phyloP scores from a whole-genome alignment of 2,113 vertebrate species.

The Heptranchias perlo region DNA sequence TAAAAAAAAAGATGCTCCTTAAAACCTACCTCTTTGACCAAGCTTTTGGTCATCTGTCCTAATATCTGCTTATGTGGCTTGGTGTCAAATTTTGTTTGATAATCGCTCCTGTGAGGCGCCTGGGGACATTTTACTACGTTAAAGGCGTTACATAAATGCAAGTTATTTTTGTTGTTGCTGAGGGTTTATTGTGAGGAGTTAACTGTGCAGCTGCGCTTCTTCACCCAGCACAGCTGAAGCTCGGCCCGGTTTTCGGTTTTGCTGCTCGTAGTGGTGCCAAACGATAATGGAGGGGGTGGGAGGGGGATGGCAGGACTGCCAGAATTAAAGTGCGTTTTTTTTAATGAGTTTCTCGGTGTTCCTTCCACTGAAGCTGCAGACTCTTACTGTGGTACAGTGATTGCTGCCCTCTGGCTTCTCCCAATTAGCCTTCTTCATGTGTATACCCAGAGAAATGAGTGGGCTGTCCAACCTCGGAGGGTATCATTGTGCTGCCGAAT shows the following conservation, averaged over 20 bases:
- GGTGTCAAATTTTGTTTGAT: too few species aligned
- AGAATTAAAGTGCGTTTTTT: neutral
- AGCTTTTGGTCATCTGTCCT: too few species aligned
- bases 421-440: neutral
- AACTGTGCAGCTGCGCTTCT: neutral
- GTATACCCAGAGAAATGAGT: neutral
- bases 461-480: neutral
- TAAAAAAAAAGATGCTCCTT: too few species aligned
- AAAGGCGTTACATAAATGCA: too few species aligned
- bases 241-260: neutral
- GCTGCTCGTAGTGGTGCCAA: neutral
- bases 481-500: neutral
- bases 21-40: too few species aligned
- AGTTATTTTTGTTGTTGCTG: too few species aligned
- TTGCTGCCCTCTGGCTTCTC: neutral
- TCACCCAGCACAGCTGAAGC: neutral
- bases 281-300: neutral
- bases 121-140: too few species aligned
- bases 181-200: neutral
- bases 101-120: too few species aligned
- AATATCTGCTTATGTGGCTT: too few species aligned
- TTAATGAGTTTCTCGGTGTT: neutral
- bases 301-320: neutral
- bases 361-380: neutral
- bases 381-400: neutral